phyloP scores from a whole-genome alignment of 1,140 invertebrate genomes.

The Drosophila rufa region DNA sequence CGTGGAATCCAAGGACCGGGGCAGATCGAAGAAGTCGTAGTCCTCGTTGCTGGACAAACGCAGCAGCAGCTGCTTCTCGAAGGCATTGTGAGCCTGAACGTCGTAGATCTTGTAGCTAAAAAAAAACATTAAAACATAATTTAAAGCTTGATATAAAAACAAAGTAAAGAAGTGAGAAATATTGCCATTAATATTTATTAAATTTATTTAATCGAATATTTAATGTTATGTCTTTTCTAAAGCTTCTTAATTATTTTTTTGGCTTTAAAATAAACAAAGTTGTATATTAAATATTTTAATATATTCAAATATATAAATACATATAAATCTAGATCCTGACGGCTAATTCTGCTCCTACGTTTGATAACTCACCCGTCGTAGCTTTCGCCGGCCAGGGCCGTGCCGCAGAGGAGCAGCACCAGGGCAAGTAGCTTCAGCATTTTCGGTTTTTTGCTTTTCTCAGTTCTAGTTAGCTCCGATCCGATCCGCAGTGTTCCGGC shows the following conservation, averaged over 20 bases:
- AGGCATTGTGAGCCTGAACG: conserved; percentile 51
- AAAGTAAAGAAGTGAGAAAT: too few relatives aligned
- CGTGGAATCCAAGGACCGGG: conserved; percentile 48
- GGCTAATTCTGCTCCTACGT: neutral
- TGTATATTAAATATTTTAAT: too few relatives aligned
- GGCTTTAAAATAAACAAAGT: too few relatives aligned
- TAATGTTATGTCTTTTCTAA: too few relatives aligned
- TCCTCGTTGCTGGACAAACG: conserved; percentile 52
- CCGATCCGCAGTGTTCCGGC: conserved; percentile 48
- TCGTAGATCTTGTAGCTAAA: conserved; percentile 78
- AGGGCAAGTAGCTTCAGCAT: conserved; percentile 56
- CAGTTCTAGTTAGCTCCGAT: conserved; percentile 41
- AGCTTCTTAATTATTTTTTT: too few relatives aligned
- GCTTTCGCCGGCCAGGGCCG: conserved; percentile 42
- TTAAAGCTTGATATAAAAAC: neutral
- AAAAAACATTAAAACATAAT: neutral
- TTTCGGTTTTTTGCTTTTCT: neutral
- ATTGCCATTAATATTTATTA: neutral
- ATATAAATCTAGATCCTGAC: too few relatives aligned
- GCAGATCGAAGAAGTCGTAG: conserved; percentile 74
- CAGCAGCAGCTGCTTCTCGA: conserved; percentile 67
- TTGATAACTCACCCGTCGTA: conserved; percentile 77
- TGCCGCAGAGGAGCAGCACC: conserved; percentile 62
- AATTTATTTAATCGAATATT: too few relatives aligned
- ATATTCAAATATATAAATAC: too few relatives aligned